Percentiles rank a stretch among this genome's conserved stretches.
These are phyloP conservation scores for Catharus ustulatus DNA, from an alignment of 2,797 vertebrate species.

Conservation along the genomic window DNA sequence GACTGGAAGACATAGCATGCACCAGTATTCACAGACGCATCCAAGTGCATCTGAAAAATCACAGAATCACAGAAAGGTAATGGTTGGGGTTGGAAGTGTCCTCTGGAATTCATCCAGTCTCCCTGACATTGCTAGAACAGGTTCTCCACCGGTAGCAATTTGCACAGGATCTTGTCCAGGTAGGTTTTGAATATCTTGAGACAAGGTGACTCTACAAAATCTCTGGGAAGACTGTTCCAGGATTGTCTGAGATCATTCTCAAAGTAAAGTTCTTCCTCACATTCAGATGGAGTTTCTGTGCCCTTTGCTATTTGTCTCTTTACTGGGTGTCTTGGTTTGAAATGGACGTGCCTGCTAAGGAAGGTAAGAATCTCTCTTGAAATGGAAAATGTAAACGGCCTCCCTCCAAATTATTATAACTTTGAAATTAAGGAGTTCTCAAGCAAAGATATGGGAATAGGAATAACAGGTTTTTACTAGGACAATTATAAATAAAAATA, in stretches of 20 bases:
- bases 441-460: too few species aligned
- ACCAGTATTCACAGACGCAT: fast-evolving
- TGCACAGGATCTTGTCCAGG: not conserved
- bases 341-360: too few species aligned
- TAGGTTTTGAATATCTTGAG: not conserved
- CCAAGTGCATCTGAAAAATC: not conserved
- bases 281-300: not conserved
- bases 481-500: too few species aligned
- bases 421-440: too few species aligned
- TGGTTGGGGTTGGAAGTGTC: not conserved
- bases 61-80: not conserved
- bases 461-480: too few species aligned
- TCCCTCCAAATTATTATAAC: too few species aligned
- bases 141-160: not conserved
- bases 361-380: too few species aligned
- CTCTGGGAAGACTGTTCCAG: not conserved
- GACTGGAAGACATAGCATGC: fast-evolving
- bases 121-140: not conserved
- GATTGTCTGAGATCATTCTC: not conserved
- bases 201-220: not conserved
- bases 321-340: too few species aligned
- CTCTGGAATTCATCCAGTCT: not conserved
- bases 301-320: not conserved
- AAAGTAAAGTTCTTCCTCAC: not conserved
- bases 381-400: too few species aligned